A percentile compares a stretch with the other conserved stretches of the same genome.
These are phyloP conservation scores for Pseudomyrmex gracilis DNA, from an alignment of 1,140 invertebrate genomes.

Conservation along the genomic window DNA sequence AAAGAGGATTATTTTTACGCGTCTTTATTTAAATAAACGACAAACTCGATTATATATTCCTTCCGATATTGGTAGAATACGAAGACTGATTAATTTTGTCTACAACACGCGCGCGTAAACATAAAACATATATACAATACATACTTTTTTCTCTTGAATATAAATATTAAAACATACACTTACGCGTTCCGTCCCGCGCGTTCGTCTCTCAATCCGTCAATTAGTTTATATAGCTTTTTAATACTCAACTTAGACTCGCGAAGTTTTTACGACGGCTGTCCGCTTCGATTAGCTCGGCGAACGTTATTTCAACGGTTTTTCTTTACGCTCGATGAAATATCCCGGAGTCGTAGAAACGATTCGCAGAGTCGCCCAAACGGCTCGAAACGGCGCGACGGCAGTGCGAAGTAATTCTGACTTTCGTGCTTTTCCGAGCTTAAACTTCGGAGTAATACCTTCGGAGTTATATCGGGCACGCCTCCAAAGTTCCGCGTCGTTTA, in stretches of 20 bases:
- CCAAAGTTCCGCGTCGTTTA: slow-evolving; percentile 60
- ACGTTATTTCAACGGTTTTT: slow-evolving; percentile 53
- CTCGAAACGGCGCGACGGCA: slow-evolving; percentile 37
- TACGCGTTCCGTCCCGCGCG: slow-evolving; percentile 8
- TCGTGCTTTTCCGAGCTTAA: slow-evolving; percentile 44
- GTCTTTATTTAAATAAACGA: slow-evolving; percentile 15
- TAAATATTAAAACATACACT: neutral
- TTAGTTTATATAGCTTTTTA: slow-evolving; percentile 46
- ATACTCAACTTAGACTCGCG: slow-evolving; percentile 25
- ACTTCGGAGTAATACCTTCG: slow-evolving; percentile 58
- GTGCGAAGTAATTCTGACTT: slow-evolving; percentile 59
- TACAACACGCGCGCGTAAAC: neutral
- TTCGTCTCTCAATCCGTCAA: slow-evolving; percentile 32
- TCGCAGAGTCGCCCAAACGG: slow-evolving; percentile 51
- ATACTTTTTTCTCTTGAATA: neutral
- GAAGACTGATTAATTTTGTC: neutral
- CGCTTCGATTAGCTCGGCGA: slow-evolving; percentile 55
- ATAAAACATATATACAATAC: neutral
- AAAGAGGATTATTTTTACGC: neutral
- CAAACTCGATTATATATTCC: neutral
- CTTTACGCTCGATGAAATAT: slow-evolving; percentile 57
- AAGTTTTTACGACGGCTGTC: slow-evolving; percentile 51
- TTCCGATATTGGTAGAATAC: too few relatives aligned
- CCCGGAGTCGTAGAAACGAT: slow-evolving; percentile 23
- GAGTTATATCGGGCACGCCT: slow-evolving; percentile 58